These are phyloP conservation scores for Drosophila obscura DNA, from an alignment of 1,140 invertebrate species.

Conservation along the genomic window DNA sequence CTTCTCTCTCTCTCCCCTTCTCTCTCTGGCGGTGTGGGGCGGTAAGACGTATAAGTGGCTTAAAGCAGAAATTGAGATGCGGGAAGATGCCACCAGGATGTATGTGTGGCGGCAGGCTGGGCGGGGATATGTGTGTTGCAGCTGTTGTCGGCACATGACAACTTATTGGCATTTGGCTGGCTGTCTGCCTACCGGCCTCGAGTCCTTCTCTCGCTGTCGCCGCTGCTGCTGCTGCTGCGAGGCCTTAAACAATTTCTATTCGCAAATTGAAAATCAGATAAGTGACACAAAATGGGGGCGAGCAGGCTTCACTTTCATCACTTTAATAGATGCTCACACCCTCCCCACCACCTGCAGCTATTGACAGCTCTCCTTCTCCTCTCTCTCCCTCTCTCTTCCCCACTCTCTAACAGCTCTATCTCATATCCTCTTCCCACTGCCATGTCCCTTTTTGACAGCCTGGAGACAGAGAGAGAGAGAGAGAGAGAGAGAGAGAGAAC, in stretches of 20 bases:
- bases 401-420: constrained; percentile 10
- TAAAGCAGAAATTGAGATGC: constrained; percentile 23
- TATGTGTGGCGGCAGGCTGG: background rate
- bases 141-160: constrained; percentile 50
- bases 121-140: constrained; percentile 52
- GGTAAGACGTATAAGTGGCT: constrained; percentile 36
- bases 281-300: constrained; percentile 6
- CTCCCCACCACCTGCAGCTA: background rate
- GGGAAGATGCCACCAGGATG: background rate
- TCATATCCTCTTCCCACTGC: constrained; percentile 4
- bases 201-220: background rate
- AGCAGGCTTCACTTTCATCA: constrained; percentile 4
- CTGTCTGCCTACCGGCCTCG: constrained; percentile 14
- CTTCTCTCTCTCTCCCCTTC: too few species aligned
- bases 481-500: constrained; percentile 15
- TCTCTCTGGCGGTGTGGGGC: too few species aligned
- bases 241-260: constrained; percentile 45
- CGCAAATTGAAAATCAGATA: constrained; percentile 57
- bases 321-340: constrained; percentile 26
- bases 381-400: background rate
- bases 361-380: background rate
- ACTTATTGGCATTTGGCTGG: constrained; percentile 59
- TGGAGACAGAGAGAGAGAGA: background rate
- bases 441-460: constrained; percentile 55
- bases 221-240: constrained; percentile 8